phyloP scores from a whole-genome alignment of 2,797 vertebrate genomes.

The Acanthiza pusilla region DNA sequence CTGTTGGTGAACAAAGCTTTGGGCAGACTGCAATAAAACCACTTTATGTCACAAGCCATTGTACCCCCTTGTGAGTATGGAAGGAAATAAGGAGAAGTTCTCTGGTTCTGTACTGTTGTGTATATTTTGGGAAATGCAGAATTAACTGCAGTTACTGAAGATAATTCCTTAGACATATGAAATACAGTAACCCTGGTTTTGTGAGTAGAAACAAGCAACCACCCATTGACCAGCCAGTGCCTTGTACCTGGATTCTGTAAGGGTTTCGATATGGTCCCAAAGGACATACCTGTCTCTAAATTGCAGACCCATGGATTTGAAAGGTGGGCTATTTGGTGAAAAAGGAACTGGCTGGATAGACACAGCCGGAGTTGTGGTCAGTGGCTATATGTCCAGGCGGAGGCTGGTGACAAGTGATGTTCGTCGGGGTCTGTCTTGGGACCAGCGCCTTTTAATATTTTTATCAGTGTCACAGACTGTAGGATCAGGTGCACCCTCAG shows the following conservation, averaged over 20 bases:
- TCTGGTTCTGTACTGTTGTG: neutral
- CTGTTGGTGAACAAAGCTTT: neutral
- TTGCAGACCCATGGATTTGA: neutral
- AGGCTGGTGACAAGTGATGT: neutral
- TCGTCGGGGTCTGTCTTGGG: neutral
- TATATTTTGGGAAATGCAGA: neutral
- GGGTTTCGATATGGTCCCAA: neutral
- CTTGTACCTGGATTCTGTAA: neutral
- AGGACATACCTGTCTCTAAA: neutral
- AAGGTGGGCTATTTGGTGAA: rapidly evolving
- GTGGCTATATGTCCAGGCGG: neutral
- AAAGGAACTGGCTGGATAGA: neutral
- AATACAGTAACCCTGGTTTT: neutral
- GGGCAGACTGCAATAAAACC: neutral
- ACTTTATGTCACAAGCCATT: neutral
- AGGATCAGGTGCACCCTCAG: neutral
- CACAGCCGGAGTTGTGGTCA: neutral
- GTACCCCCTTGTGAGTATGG: neutral
- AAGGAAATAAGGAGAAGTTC: neutral
- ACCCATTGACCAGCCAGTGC: neutral
- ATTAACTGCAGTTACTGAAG: neutral
- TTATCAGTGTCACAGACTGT: neutral
- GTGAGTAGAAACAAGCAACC: neutral
- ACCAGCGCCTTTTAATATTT: rapidly evolving
- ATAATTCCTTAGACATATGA: neutral